phyloP scores from a whole-genome alignment of 2,888 invertebrate genomes.

The Colletes collaris region DNA sequence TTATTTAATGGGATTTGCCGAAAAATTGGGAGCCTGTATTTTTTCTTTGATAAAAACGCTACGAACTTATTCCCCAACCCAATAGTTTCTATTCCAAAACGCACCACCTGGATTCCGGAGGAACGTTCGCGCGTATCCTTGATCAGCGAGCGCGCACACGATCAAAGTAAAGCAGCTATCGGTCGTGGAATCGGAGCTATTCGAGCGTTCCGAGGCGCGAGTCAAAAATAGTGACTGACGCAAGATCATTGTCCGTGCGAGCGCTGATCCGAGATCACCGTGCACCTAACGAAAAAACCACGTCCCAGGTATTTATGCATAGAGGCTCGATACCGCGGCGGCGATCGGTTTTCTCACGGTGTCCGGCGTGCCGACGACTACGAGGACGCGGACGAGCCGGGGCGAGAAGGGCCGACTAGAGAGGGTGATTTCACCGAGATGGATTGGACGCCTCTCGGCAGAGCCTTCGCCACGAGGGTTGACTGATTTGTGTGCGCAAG shows the following conservation, averaged over 20 bases:
- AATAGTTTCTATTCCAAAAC: too few relatives aligned
- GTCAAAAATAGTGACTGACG: conserved; percentile 58
- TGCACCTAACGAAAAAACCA: conserved; percentile 31
- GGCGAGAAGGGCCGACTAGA: conserved; percentile 54
- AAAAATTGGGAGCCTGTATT: too few relatives aligned
- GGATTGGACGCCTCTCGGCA: conserved; percentile 75
- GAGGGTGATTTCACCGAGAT: conserved; percentile 79
- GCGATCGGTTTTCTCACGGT: conserved; percentile 72
- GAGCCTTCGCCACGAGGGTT: conserved; percentile 73
- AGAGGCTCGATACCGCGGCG: conserved; percentile 50
- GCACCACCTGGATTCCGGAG: too few relatives aligned
- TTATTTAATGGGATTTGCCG: too few relatives aligned
- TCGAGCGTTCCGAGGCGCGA: conserved; percentile 47
- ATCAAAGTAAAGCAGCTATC: conserved; percentile 39
- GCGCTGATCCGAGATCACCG: conserved; percentile 45
- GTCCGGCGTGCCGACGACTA: conserved; percentile 54
- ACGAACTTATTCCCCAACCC: too few relatives aligned
- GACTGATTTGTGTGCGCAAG: conserved; percentile 80
- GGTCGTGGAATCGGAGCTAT: conserved; percentile 41
- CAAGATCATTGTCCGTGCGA: conserved; percentile 56
- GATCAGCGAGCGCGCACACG: conserved; percentile 46
- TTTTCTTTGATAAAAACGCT: too few relatives aligned
- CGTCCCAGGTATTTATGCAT: conserved; percentile 65
- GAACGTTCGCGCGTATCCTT: conserved; percentile 35
- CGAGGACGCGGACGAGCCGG: conserved; percentile 52